phyloP scores from a whole-genome alignment of 2,113 vertebrate species.

The Vombatus ursinus region DNA sequence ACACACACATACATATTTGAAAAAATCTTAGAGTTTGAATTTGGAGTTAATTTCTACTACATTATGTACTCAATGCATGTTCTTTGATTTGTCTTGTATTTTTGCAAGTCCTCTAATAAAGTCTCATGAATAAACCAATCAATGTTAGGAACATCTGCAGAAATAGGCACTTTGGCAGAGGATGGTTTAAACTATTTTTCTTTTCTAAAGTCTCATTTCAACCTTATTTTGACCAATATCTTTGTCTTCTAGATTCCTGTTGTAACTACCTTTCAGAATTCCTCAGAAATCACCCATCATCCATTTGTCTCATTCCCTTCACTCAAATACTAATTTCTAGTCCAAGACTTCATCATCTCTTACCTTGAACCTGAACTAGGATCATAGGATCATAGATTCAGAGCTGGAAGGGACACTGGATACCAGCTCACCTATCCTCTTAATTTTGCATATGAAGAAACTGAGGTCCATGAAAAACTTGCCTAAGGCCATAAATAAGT shows the following conservation, averaged over 20 bases:
- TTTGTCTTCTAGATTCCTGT: background rate
- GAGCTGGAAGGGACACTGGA: background rate
- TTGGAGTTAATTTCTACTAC: background rate
- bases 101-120: background rate
- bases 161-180: background rate
- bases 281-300: background rate
- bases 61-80: background rate
- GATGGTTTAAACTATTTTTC: background rate
- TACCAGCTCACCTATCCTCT: background rate
- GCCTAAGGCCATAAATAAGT: background rate
- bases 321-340: background rate
- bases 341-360: background rate
- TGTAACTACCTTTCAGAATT: background rate
- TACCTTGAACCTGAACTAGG: background rate
- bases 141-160: background rate
- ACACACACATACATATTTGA: background rate
- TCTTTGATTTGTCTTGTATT: background rate
- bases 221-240: background rate
- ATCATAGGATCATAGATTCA: background rate
- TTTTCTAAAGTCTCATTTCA: background rate
- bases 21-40: background rate
- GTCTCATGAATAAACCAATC: background rate
- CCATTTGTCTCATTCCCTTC: background rate
- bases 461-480: background rate
- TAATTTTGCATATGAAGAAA: background rate